Conservation (phyloP, 2,888 invertebrate species). For the Diadegma fenestrale region DNA sequence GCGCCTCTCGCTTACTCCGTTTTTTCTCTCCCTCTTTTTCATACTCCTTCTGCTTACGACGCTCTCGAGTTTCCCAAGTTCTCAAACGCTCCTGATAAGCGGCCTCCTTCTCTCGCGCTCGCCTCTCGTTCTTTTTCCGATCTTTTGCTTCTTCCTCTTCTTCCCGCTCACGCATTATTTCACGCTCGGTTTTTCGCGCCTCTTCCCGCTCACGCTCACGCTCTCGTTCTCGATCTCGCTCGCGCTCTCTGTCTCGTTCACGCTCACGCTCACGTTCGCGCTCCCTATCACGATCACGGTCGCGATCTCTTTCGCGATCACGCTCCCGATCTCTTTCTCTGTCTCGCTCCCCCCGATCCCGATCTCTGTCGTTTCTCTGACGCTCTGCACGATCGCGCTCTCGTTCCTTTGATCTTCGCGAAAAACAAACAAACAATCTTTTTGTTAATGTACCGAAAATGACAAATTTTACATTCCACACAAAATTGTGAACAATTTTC, state of each 20-base stretch:
- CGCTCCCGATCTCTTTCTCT: constrained; percentile 79
- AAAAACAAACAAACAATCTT: constrained; percentile 29
- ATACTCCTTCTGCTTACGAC: constrained; percentile 95
- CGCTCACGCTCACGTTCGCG: constrained; percentile 88
- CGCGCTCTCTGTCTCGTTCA: constrained; percentile 87
- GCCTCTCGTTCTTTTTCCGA: constrained; percentile 94
- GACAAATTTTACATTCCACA: background rate
- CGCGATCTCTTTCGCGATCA: constrained; percentile 84
- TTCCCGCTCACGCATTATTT: constrained; percentile 91
- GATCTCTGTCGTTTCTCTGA: constrained; percentile 72
- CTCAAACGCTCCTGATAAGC: constrained; percentile 96
- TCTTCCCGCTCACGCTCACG: constrained; percentile 86
- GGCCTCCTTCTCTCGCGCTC: constrained; percentile 97
- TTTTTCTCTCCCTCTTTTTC: constrained; percentile 95
- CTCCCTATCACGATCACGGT: constrained; percentile 86
- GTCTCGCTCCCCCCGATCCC: constrained; percentile 80
- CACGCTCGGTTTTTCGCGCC: constrained; percentile 86
- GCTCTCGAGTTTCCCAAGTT: constrained; percentile 95
- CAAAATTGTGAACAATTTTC: background rate
- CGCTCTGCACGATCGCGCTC: constrained; percentile 78
- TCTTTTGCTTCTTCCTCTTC: constrained; percentile 97
- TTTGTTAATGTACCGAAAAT: background rate
- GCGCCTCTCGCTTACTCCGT: constrained; percentile 93
- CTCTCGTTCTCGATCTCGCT: constrained; percentile 87
- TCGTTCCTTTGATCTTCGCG: constrained; percentile 80